Conservation (phyloP, 2,113 vertebrate genomes). For the Sceloporus undulatus region DNA sequence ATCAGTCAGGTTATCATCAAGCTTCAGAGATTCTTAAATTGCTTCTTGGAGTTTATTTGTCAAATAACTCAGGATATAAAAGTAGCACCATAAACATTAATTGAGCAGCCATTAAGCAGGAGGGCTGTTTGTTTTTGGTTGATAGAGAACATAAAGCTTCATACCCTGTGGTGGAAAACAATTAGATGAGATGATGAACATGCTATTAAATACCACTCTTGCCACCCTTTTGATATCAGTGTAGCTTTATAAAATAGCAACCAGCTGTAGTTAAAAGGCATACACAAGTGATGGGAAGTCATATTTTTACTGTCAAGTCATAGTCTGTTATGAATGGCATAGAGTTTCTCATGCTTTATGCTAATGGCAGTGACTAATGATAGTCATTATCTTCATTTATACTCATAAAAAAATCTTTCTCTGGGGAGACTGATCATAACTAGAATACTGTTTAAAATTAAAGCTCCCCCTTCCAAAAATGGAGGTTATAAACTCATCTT, state of each 20-base stretch:
- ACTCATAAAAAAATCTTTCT: slow-evolving; percentile 72
- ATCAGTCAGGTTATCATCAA: slow-evolving; percentile 49
- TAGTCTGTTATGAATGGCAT: slow-evolving; percentile 70
- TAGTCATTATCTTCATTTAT: slow-evolving; percentile 71
- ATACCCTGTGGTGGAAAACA: slow-evolving; percentile 74
- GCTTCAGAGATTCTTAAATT: slow-evolving; percentile 63
- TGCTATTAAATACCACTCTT: slow-evolving; percentile 66
- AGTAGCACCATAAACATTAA: slow-evolving; percentile 75
- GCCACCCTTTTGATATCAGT: slow-evolving; percentile 53
- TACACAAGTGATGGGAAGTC: slow-evolving; percentile 55
- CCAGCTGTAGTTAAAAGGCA: slow-evolving; percentile 62
- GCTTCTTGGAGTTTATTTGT: slow-evolving; percentile 67
- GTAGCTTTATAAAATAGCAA: slow-evolving; percentile 58
- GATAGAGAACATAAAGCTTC: slow-evolving; percentile 72
- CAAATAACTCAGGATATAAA: slow-evolving; percentile 66
- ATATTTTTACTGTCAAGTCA: slow-evolving; percentile 68
- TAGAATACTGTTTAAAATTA: slow-evolving; percentile 71
- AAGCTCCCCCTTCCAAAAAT: slow-evolving; percentile 58
- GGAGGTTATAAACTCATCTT: slow-evolving; percentile 64
- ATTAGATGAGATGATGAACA: slow-evolving; percentile 68
- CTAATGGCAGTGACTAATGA: slow-evolving; percentile 73
- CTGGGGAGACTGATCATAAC: slow-evolving; percentile 61
- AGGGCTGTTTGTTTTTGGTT: slow-evolving; percentile 69
- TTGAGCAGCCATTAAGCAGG: slow-evolving; percentile 70
- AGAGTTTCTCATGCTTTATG: slow-evolving; percentile 63